Evolutionary conservation across 2,888 invertebrate genomes (phyloP), one percentile per base, ranked within the genome.

Genomic region (Danaus chrysippus): DNA sequence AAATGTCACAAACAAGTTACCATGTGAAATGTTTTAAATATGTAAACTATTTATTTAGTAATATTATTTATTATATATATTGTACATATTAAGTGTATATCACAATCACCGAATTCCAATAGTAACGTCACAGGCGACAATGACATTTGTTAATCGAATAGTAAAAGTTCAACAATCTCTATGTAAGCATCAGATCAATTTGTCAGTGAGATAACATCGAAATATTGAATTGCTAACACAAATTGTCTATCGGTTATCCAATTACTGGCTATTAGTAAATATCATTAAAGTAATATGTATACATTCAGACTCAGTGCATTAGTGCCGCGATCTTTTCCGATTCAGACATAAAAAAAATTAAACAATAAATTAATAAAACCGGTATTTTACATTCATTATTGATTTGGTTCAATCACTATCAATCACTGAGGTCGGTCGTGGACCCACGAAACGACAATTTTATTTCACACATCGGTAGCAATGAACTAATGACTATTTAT

Each of bases 401-500:
- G 55, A 64, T 63, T 61, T 53, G 62, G 62, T 62, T 66, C 65
- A 65, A 68, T 68, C 64, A 64, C 61, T 64, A 66, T 66, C 68
- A 68, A 68, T 68, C 64, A 66, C 61, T 59, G 13, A 63, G 70
- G 65, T 66, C 70, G 70, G 70, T 69, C 69, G 60, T 67, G 63
- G 63, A 67, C 70, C 68, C 62, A 43, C 17, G 58, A 46, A 66
- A 52, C 59, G 49, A 19, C 60, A 41, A 19, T 56, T 61, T 61
- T 56, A 54, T 43, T 34, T 23, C 19, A 52, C 42, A 43, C 42
- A 43, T 56, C 49, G 56, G 60, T 56, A 54, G 54, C 60, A 65
- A 58, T 61, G 55, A 58, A 43, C 54, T 61, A 65, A 58, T 61
- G 52, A 58, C 34, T 52, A 62, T 12, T 55, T 60, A 62, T 64